Conservation (phyloP, 2,113 vertebrate species). For the Mus pahari region DNA sequence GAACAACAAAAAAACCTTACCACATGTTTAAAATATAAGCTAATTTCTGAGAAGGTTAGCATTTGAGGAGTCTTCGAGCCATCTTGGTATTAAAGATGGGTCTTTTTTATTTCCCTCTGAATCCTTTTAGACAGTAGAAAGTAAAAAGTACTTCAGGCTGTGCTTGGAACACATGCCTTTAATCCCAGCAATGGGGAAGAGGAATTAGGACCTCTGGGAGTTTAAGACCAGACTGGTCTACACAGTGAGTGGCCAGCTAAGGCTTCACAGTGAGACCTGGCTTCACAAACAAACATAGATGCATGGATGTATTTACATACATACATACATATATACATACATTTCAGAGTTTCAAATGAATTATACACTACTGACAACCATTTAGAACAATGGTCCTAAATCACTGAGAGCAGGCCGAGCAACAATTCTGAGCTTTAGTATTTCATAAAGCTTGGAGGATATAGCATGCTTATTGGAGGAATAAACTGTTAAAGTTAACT, state of each 20-base stretch:
- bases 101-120: slow-evolving; percentile 11
- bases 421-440: slow-evolving; percentile 5
- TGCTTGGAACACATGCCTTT: neutral
- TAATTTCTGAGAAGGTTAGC: slow-evolving; percentile 5
- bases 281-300: neutral
- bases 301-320: neutral
- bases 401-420: neutral
- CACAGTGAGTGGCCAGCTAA: neutral
- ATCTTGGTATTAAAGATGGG: neutral
- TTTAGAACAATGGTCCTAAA: slow-evolving; percentile 44
- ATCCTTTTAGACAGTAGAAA: slow-evolving; percentile 1
- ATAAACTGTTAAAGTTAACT: slow-evolving; percentile 27
- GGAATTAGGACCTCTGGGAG: neutral
- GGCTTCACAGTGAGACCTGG: neutral
- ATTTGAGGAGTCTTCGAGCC: slow-evolving; percentile 30
- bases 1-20: slow-evolving; percentile 5
- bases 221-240: neutral
- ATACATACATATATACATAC: neutral
- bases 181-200: neutral
- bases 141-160: slow-evolving; percentile 3
- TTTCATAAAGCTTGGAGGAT: slow-evolving; percentile 15
- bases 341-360: slow-evolving; percentile 34
- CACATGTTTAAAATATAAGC: slow-evolving; percentile 20
- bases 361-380: neutral
- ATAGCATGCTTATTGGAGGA: slow-evolving; percentile 12